Evolutionary conservation across 2,797 vertebrate genomes (phyloP).

Genomic region (Sebastes iracundus): DNA sequence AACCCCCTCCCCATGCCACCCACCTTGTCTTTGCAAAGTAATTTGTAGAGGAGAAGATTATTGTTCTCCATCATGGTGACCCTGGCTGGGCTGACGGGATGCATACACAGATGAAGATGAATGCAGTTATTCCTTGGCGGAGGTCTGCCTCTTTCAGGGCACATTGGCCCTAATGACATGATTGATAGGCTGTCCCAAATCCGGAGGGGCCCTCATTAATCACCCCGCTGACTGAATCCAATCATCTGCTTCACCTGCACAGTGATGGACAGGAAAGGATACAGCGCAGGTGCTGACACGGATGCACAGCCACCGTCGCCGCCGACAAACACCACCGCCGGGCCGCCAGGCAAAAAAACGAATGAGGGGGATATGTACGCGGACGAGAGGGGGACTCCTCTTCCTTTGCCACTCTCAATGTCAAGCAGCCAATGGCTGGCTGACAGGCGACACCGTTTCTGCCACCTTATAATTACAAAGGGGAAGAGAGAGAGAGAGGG

Average conservation of each 20-base stretch:
- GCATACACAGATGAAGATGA: constrained; percentile 99
- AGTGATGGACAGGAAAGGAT: constrained; percentile 98
- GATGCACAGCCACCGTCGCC: constrained; percentile 81
- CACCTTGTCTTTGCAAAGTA: constrained; percentile 96
- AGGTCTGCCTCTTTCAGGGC: constrained; percentile 99
- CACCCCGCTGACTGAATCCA: constrained; percentile 98
- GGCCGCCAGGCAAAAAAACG: constrained; percentile 58
- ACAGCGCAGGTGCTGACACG: constrained; percentile 91
- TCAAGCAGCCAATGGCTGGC: constrained; percentile 86
- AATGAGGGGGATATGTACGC: constrained; percentile 61
- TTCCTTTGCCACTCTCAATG: constrained; percentile 87
- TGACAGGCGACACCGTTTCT: constrained; percentile 85
- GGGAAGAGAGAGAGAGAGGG: constrained; percentile 54
- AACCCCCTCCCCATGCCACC: constrained; percentile 52
- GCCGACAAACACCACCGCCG: constrained; percentile 68
- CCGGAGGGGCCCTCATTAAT: constrained; percentile 99
- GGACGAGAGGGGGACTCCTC: constrained; percentile 71
- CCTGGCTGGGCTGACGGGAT: constrained; percentile 98
- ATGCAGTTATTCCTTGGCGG: constrained; percentile 99
- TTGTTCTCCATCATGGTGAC: constrained; percentile 99
- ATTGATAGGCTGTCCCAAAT: constrained; percentile 99
- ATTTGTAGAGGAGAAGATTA: constrained; percentile 99
- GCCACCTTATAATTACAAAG: constrained; percentile 81
- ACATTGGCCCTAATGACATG: constrained; percentile 99
- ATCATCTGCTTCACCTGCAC: constrained; percentile 99